Evolutionary conservation across 1,140 invertebrate genomes (phyloP).

Genomic region (Caenorhabditis latens): DNA sequence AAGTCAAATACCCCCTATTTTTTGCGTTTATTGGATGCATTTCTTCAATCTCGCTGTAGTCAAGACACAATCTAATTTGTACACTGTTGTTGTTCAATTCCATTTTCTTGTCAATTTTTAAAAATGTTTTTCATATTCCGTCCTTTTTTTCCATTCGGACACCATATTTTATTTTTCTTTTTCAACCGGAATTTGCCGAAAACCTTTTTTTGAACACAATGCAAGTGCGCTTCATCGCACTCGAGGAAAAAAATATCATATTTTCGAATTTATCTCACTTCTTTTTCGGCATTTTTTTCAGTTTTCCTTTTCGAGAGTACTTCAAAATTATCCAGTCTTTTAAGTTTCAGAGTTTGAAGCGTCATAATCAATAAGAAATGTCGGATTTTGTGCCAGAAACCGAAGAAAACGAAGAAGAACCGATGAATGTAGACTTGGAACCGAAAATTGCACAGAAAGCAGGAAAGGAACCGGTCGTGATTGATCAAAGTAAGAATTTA

Average conservation of each 20-base stretch:
- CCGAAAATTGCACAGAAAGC: not conserved
- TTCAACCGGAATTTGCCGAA: not conserved
- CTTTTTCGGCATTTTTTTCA: too few species aligned
- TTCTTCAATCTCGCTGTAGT: too few species aligned
- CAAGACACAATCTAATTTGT: too few species aligned
- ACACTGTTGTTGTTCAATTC: too few species aligned
- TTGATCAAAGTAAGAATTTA: slow-evolving; percentile 28
- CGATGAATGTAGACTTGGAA: not conserved
- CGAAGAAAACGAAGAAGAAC: slow-evolving; percentile 26
- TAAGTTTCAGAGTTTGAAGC: too few species aligned
- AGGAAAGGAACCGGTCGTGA: not conserved
- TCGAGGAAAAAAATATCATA: not conserved
- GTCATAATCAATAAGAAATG: not conserved
- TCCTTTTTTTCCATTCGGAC: too few species aligned
- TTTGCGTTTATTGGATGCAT: too few species aligned
- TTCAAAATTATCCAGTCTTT: too few species aligned
- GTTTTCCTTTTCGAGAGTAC: too few species aligned
- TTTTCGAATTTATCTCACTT: not conserved
- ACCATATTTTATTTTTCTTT: not conserved
- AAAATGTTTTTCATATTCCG: too few species aligned
- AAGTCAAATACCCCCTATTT: too few species aligned
- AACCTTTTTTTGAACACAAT: not conserved
- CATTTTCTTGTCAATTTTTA: too few species aligned
- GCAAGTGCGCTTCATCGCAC: slow-evolving; percentile 21
- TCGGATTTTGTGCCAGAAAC: slow-evolving; percentile 44